These are phyloP conservation scores for Pachypeltis micranthus DNA, from an alignment of 1,140 invertebrate species.

Conservation along the genomic window DNA sequence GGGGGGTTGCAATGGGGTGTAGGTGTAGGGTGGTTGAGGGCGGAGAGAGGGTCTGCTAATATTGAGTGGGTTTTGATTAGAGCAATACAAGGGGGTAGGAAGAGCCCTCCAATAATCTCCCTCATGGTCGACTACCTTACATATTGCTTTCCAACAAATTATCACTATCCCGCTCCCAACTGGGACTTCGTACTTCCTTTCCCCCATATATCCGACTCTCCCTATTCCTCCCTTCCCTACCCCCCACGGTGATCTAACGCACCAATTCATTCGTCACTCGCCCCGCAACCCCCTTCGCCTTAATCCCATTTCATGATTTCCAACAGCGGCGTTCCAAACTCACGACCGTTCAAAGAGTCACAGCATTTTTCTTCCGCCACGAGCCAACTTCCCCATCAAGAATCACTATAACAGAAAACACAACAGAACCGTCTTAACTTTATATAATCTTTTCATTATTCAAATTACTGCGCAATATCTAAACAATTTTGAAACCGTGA, in stretches of 20 bases:
- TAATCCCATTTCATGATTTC: constrained; percentile 6
- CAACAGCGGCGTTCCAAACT: no score
- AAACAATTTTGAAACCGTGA: no score
- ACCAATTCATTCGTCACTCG: constrained; percentile 33
- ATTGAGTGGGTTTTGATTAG: constrained; percentile 8
- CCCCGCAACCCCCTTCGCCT: neutral
- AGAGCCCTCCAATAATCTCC: constrained; percentile 3
- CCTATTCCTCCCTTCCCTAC: neutral
- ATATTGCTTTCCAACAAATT: constrained; percentile 8
- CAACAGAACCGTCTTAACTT: no score
- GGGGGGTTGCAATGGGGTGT: neutral
- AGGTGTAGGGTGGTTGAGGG: neutral
- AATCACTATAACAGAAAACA: no score
- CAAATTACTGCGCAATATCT: no score
- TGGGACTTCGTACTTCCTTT: constrained; percentile 18
- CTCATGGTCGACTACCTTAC: constrained; percentile 2
- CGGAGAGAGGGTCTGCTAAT: neutral
- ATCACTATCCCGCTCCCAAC: constrained; percentile 26
- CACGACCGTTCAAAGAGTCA: no score
- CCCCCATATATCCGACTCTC: constrained; percentile 6
- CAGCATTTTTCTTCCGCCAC: no score
- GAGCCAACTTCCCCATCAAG: no score
- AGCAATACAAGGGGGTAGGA: neutral
- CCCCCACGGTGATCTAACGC: constrained; percentile 28
- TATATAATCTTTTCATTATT: no score